Conservation (phyloP, 2,888 invertebrate species). For the Eilema griseolum region DNA sequence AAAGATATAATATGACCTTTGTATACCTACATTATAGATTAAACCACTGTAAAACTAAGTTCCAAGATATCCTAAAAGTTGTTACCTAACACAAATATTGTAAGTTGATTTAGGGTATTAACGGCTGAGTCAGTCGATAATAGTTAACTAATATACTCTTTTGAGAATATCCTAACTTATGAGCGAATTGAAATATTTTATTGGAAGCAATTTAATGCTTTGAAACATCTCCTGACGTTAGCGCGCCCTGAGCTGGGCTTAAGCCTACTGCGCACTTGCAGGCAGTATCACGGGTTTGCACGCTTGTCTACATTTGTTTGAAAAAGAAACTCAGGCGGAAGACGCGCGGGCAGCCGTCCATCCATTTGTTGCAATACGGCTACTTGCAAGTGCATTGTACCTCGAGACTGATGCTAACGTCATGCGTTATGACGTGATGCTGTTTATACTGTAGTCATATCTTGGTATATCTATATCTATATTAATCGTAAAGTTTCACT, state of each 20-base stretch:
- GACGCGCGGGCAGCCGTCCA: too few species aligned
- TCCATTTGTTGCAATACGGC: too few species aligned
- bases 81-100: slow-evolving; percentile 17
- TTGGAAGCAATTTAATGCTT: neutral
- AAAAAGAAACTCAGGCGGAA: too few species aligned
- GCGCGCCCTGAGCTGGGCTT: neutral
- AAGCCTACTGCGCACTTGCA: too few species aligned
- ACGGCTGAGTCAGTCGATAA: slow-evolving; percentile 1
- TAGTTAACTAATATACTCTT: neutral
- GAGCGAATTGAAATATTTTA: neutral
- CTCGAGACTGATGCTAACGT: too few species aligned
- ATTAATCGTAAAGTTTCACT: too few species aligned
- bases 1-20: neutral
- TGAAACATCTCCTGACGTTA: neutral
- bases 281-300: too few species aligned
- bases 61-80: slow-evolving; percentile 5
- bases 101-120: slow-evolving; percentile 13
- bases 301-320: too few species aligned
- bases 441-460: too few species aligned
- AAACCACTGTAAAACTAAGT: slow-evolving; percentile 4
- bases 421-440: too few species aligned
- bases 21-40: slow-evolving; percentile 1
- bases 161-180: neutral
- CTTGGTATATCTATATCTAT: too few species aligned
- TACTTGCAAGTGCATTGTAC: too few species aligned